Evolutionary conservation across 2,797 vertebrate species (phyloP), one percentile per base, ranked within the genome.

Genomic region (Paratrypauchen microcephalus): DNA sequence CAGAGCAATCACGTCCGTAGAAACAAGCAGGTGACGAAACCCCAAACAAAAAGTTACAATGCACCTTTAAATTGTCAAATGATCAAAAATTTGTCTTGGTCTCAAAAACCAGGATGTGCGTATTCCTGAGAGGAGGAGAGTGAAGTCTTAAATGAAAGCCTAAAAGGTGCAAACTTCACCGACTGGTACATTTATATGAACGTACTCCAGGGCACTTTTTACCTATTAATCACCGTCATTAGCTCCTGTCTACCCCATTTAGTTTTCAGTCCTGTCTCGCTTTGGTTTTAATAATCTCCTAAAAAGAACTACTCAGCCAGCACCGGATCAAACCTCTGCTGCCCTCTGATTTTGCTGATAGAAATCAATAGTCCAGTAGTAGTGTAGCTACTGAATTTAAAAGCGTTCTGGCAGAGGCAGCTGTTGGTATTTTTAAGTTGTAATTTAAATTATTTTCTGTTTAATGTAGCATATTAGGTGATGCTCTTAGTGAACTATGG

Each of bases 1-100:
- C 30, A 32, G 6, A 32, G 5, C 30, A 32, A 6, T 32, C 30
- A 32, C 1, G 7, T 32, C 30, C 30, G 7, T 7, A 32, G 32
- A 36, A 36, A 36, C 32, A 36, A 36, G 32, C 32, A 36, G 32
- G 32, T 36, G 30, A 32, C 30, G 5, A 0, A 9, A 1, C 8
- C 32, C 8, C 2, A 9, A 36, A 7, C 8, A 2, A 36, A 36
- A 36, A 36, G 32, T 9, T 36, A 9, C 32, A 9, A 0, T 36
- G 32, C 32, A 36, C 7, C 8, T 36, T 36, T 68, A 80, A 84
- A 81, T 84, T 41, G 65, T 82, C 69, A 76, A 82, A 82, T 85
- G 74, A 81, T 65, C 68, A 56, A 73, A 67, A 66, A 70, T 77
- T 84, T 48, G 55, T 60, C 71, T 56, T 78, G 26, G 57, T 59